A percentile compares a stretch with the other conserved stretches of the same genome.
Evolutionary conservation across 2,113 vertebrate species (phyloP).

Genomic region (Jaculus jaculus): DNA sequence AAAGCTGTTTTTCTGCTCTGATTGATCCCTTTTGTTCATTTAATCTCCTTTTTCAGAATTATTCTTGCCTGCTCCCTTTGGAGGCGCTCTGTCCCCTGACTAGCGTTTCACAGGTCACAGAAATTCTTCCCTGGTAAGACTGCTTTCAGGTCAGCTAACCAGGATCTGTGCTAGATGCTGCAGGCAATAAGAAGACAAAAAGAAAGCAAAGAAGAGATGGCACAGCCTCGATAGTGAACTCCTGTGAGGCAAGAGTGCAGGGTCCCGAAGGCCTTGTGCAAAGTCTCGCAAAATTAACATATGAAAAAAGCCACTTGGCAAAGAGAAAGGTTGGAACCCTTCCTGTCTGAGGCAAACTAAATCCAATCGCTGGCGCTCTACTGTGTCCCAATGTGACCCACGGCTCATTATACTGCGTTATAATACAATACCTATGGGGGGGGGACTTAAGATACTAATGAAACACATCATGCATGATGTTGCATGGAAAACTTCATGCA

Average conservation of each 20-base stretch:
- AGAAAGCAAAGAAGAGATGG: background rate
- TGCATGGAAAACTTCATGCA: background rate
- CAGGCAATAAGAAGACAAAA: background rate
- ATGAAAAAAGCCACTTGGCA: too few species aligned
- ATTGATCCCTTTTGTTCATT: slow-evolving; percentile 11
- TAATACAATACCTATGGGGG: background rate
- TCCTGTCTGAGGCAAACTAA: background rate
- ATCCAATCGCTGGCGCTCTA: background rate
- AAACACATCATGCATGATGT: too few species aligned
- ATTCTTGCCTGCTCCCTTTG: background rate
- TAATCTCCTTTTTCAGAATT: background rate
- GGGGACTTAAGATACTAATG: background rate
- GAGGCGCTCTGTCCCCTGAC: background rate
- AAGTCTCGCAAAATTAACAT: background rate
- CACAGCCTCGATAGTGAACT: background rate
- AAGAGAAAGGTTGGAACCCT: background rate
- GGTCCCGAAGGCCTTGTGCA: background rate
- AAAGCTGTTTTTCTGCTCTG: background rate
- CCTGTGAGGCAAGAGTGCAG: background rate
- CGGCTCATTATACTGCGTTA: background rate
- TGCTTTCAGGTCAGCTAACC: background rate
- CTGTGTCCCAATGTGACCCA: background rate
- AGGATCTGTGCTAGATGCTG: background rate
- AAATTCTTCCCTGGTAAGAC: background rate
- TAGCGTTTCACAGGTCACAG: background rate